A percentile compares a stretch with the other conserved stretches of the same genome.
phyloP scores from a whole-genome alignment of 1,140 invertebrate species.

The Pseudomyrmex sp. region DNA sequence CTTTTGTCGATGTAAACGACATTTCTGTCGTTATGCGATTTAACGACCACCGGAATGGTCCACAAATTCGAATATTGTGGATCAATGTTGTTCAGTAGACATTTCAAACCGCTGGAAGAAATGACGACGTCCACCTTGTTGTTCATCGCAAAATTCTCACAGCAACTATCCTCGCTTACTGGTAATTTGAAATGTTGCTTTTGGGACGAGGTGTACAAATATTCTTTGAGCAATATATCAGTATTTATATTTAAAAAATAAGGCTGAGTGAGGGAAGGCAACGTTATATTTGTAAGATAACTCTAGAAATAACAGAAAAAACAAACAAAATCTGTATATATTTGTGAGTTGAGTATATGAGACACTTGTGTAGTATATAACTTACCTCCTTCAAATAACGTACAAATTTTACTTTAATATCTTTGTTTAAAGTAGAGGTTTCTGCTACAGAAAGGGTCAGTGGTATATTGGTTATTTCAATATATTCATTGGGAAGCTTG shows the following conservation, averaged over 20 bases:
- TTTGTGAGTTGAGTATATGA: no score
- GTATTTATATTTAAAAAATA: constrained; percentile 12
- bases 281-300: constrained; percentile 38
- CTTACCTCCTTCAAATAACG: constrained; percentile 63
- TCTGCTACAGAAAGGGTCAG: constrained; percentile 38
- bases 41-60: constrained; percentile 82
- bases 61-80: constrained; percentile 77
- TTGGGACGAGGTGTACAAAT: constrained; percentile 8
- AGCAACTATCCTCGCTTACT: constrained; percentile 82
- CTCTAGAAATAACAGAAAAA: constrained; percentile 64
- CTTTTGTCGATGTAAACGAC: constrained; percentile 84
- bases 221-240: constrained; percentile 35
- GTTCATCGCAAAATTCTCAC: constrained; percentile 77
- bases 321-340: neutral
- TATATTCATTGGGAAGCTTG: constrained; percentile 73
- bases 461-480: constrained; percentile 68
- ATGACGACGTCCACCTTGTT: constrained; percentile 83
- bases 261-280: constrained; percentile 55
- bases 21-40: constrained; percentile 79
- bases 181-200: constrained; percentile 58
- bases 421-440: constrained; percentile 25
- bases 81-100: constrained; percentile 79
- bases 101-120: constrained; percentile 83
- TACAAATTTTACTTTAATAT: constrained; percentile 62
- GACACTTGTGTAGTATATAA: no score